Conservation (phyloP, 2,888 invertebrate species). For the Nebria salina region DNA sequence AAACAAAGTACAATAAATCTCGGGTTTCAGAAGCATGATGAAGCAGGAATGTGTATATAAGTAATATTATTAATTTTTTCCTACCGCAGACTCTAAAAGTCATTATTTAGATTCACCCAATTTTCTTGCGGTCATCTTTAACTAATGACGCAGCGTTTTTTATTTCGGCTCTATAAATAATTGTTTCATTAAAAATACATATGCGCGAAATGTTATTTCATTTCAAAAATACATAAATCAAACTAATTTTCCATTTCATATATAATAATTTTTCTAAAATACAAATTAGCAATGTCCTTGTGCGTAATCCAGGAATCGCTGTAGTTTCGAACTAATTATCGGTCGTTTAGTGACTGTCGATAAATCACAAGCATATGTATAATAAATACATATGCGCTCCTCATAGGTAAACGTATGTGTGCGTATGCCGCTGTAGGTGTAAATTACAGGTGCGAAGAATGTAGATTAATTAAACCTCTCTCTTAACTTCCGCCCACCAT, state of each 20-base stretch:
- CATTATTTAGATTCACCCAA: not conserved
- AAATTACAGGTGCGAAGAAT: constrained; percentile 34
- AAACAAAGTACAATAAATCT: not conserved
- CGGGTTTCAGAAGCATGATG: constrained; percentile 1
- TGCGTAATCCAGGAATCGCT: not conserved
- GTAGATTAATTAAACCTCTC: constrained; percentile 26
- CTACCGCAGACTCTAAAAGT: constrained; percentile 1
- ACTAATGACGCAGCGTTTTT: constrained; percentile 8
- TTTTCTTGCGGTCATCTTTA: constrained; percentile 7
- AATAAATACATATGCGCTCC: not conserved
- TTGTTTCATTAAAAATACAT: constrained; percentile 8
- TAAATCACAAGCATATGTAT: not conserved
- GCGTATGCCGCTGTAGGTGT: constrained; percentile 17
- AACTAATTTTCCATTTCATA: too few species aligned
- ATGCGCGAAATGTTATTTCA: not conserved
- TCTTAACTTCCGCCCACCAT: not conserved
- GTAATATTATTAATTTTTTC: constrained; percentile 1
- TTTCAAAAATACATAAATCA: not conserved
- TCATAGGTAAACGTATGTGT: not conserved
- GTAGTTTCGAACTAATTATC: not conserved
- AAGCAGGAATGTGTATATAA: not conserved
- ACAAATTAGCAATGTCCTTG: not conserved
- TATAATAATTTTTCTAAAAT: too few species aligned
- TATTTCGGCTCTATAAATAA: constrained; percentile 6
- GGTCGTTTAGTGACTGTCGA: not conserved